Evolutionary conservation across 2,797 vertebrate genomes (phyloP).

Genomic region (Acipenser ruthenus): DNA sequence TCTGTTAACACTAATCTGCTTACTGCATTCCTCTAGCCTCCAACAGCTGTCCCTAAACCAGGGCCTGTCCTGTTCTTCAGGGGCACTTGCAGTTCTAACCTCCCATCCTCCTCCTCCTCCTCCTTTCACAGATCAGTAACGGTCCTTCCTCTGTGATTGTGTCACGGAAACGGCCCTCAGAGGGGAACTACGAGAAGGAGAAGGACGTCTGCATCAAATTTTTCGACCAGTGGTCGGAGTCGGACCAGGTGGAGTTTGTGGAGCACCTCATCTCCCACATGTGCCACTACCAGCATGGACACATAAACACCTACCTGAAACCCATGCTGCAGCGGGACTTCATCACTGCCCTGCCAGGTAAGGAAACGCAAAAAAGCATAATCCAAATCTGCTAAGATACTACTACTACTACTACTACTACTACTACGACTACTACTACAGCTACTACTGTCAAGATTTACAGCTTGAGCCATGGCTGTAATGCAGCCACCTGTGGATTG

Average conservation of each 20-base stretch:
- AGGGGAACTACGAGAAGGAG: constrained; percentile 93
- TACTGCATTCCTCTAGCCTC: too few relatives aligned
- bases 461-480: too few relatives aligned
- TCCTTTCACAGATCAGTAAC: constrained; percentile 77
- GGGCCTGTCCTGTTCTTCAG: too few relatives aligned
- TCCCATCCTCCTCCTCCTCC: constrained; percentile 16
- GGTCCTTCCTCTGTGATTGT: constrained; percentile 81
- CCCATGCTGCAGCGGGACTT: constrained; percentile 98
- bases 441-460: too few relatives aligned
- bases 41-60: too few relatives aligned
- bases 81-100: too few relatives aligned
- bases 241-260: constrained; percentile 96
- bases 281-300: constrained; percentile 99
- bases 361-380: neutral
- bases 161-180: constrained; percentile 87
- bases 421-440: too few relatives aligned
- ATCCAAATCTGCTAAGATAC: too few relatives aligned
- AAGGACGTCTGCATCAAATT: constrained; percentile 95
- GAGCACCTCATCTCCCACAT: constrained; percentile 97
- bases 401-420: too few relatives aligned
- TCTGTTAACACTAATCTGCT: too few relatives aligned
- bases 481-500: too few relatives aligned
- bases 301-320: constrained; percentile 99
- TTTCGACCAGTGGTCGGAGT: constrained; percentile 98
- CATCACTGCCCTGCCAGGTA: constrained; percentile 95